A percentile compares a stretch with the other conserved stretches of the same genome.
phyloP scores from a whole-genome alignment of 2,888 invertebrate species.

The Diarsia rubi region DNA sequence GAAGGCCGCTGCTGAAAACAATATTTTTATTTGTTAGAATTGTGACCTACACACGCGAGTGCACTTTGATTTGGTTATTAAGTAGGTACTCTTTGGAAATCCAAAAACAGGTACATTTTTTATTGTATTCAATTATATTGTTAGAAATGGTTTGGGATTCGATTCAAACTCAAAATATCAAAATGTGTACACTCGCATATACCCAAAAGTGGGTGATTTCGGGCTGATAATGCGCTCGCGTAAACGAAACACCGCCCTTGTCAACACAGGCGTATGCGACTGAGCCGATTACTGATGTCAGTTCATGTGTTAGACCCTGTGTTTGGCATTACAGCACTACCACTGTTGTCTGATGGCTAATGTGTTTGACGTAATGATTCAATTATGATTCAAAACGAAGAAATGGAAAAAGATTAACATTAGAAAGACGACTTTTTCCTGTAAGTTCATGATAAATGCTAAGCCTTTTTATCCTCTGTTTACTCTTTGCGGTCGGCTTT shows the following conservation, averaged over 20 bases:
- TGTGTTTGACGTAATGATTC: not conserved
- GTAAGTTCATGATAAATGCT: too few species aligned
- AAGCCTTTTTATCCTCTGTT: too few species aligned
- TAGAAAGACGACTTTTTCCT: too few species aligned
- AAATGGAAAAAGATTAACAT: too few species aligned
- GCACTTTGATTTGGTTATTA: not conserved
- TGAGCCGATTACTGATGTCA: slow-evolving; percentile 33
- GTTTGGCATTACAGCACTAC: not conserved
- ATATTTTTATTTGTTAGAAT: too few species aligned
- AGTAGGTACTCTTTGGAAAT: too few species aligned
- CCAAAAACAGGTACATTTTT: too few species aligned
- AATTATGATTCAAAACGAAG: not conserved
- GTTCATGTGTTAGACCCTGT: slow-evolving; percentile 11
- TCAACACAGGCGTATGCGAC: slow-evolving; percentile 22
- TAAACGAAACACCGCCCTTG: slow-evolving; percentile 14
- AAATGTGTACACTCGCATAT: not conserved
- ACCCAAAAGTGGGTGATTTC: too few species aligned
- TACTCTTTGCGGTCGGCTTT: too few species aligned
- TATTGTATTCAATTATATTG: not conserved
- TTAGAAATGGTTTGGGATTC: not conserved
- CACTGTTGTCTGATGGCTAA: slow-evolving; percentile 4
- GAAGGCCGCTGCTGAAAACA: too few species aligned
- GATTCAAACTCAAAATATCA: not conserved
- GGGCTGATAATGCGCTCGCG: slow-evolving; percentile 11
- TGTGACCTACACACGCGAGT: too few species aligned